These are phyloP conservation scores for Ctenicera cuprea DNA, from an alignment of 2,888 invertebrate species.

Conservation along the genomic window DNA sequence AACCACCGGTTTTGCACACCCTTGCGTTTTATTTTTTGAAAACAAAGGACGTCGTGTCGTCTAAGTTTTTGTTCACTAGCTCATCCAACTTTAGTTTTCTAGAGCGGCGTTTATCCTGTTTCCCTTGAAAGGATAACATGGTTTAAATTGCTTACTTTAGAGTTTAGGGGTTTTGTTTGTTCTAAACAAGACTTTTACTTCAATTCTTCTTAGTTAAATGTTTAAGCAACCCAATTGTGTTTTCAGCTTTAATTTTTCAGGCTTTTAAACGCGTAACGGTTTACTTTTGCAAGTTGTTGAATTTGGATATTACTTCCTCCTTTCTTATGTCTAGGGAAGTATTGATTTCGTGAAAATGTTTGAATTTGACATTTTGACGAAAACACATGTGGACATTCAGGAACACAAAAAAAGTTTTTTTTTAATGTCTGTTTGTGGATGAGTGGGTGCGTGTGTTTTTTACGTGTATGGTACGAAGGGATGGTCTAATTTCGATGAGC, in stretches of 20 bases:
- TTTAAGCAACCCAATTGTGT: background rate
- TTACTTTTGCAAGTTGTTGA: too few species aligned
- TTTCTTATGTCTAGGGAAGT: too few species aligned
- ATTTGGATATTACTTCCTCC: too few species aligned
- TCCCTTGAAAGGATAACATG: constrained; percentile 31
- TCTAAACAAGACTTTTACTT: constrained; percentile 5
- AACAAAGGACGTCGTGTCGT: constrained; percentile 29
- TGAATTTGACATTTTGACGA: too few species aligned
- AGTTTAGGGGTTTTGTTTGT: constrained; percentile 30
- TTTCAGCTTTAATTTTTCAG: background rate
- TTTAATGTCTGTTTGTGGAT: too few species aligned
- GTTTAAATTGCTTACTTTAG: constrained; percentile 41
- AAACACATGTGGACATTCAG: too few species aligned
- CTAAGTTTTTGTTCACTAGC: constrained; percentile 30
- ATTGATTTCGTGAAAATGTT: too few species aligned
- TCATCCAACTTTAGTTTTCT: constrained; percentile 31
- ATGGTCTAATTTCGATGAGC: too few species aligned
- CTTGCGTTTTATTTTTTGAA: constrained; percentile 19
- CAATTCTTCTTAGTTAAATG: constrained; percentile 11
- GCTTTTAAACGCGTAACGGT: background rate
- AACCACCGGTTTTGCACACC: constrained; percentile 9
- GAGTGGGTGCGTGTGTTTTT: too few species aligned
- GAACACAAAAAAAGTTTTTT: too few species aligned
- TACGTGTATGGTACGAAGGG: too few species aligned
- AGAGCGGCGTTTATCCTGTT: constrained; percentile 31